Evolutionary conservation across 2,888 invertebrate species (phyloP).

Genomic region (Pandemis heparana): DNA sequence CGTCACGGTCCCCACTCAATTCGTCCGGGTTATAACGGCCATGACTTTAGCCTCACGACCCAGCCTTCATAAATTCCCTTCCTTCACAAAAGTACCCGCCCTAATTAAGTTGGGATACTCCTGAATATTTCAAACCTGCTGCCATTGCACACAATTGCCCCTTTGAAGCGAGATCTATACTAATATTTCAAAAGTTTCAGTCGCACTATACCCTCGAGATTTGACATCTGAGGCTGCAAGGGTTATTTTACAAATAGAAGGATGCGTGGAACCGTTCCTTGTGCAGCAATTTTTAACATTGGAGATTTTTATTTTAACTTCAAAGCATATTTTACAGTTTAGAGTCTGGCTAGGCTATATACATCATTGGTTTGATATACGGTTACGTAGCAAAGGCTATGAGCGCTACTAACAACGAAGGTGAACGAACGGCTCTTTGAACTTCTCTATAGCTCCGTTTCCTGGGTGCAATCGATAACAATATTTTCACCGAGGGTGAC

Average conservation of each 20-base stretch:
- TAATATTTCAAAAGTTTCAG: slow-evolving; percentile 59
- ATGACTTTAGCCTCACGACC: slow-evolving; percentile 66
- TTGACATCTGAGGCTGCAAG: slow-evolving; percentile 22
- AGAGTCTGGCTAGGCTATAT: slow-evolving; percentile 10
- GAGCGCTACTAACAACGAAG: slow-evolving; percentile 36
- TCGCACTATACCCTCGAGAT: slow-evolving; percentile 27
- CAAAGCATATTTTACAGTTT: slow-evolving; percentile 41
- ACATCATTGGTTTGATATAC: slow-evolving; percentile 24
- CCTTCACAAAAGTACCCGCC: slow-evolving; percentile 65
- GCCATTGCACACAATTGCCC: slow-evolving; percentile 53
- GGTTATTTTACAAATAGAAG: slow-evolving; percentile 23
- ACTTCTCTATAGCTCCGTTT: slow-evolving; percentile 64
- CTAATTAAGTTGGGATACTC: slow-evolving; percentile 75
- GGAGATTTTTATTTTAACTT: slow-evolving; percentile 39
- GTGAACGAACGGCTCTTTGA: slow-evolving; percentile 57
- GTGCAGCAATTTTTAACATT: slow-evolving; percentile 1
- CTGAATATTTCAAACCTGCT: slow-evolving; percentile 67
- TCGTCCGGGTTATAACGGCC: slow-evolving; percentile 61
- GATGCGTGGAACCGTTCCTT: neutral
- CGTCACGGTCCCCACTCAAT: slow-evolving; percentile 65
- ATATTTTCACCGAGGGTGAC: slow-evolving; percentile 60
- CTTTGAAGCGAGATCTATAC: slow-evolving; percentile 57
- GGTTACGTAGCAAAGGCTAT: slow-evolving; percentile 4
- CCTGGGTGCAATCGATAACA: slow-evolving; percentile 66
- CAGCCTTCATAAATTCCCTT: slow-evolving; percentile 65